These are phyloP conservation scores for Physeter macrocephalus DNA, from an alignment of 2,113 vertebrate genomes.

Conservation along the genomic window DNA sequence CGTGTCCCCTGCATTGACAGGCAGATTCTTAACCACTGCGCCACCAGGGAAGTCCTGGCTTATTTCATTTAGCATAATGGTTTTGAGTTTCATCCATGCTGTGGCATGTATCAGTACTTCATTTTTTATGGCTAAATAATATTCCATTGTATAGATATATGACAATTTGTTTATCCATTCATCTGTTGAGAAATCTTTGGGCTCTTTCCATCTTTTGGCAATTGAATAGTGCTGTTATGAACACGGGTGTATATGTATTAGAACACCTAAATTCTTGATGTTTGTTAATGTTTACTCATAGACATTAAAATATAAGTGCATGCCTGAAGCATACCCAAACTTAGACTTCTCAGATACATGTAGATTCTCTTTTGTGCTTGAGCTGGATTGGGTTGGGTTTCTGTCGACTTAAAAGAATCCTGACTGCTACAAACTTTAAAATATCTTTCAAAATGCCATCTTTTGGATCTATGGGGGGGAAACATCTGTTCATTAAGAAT, in stretches of 20 bases:
- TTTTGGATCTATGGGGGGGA: not conserved
- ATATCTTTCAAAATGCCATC: not conserved
- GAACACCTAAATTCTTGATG: not conserved
- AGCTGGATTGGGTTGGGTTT: not conserved
- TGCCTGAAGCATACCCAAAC: not conserved
- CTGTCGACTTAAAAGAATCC: constrained; percentile 7
- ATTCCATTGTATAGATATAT: not conserved
- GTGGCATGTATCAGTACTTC: not conserved
- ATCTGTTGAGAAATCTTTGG: not conserved
- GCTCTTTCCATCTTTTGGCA: not conserved
- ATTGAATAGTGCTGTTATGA: not conserved
- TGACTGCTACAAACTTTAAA: constrained; percentile 15
- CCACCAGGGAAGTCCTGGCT: not conserved
- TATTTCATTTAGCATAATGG: not conserved
- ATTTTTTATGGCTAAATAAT: not conserved
- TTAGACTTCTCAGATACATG: not conserved
- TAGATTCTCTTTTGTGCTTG: not conserved
- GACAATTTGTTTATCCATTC: not conserved
- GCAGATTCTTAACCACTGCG: too few species aligned
- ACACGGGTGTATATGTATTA: not conserved
- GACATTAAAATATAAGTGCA: constrained; percentile 4
- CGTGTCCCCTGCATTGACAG: too few species aligned
- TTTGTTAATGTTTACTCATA: not conserved
- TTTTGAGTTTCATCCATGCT: not conserved
- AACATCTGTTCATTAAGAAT: constrained; percentile 24